These are phyloP conservation scores for Drosophila prosaltans DNA, from an alignment of 1,140 invertebrate species.

Conservation along the genomic window DNA sequence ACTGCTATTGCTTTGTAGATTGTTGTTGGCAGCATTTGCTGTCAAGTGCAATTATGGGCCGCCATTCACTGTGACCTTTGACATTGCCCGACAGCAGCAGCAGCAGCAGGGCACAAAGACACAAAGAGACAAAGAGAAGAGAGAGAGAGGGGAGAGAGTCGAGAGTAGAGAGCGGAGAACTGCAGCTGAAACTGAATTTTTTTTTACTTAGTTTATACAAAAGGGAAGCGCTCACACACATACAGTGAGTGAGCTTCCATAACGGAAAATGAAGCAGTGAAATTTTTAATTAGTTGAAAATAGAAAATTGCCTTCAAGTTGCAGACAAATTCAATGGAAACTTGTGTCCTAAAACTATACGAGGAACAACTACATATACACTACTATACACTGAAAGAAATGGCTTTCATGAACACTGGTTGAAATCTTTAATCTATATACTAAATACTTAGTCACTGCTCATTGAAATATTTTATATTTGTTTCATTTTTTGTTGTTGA, in stretches of 20 bases:
- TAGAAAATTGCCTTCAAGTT: not conserved
- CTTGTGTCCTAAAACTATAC: not conserved
- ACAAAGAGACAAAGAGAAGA: not conserved
- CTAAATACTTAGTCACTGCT: no score
- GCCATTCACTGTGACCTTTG: constrained; percentile 20
- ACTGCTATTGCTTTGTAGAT: constrained; percentile 1
- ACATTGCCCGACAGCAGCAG: constrained; percentile 13
- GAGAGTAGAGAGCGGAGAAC: not conserved
- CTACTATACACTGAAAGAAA: no score
- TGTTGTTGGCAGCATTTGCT: constrained; percentile 15
- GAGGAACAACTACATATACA: no score
- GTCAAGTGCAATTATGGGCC: constrained; percentile 23
- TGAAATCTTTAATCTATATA: no score
- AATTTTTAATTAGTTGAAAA: constrained; percentile 1
- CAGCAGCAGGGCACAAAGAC: not conserved
- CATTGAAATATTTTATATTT: no score
- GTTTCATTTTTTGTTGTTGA: no score
- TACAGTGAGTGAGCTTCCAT: not conserved
- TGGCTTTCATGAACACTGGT: no score
- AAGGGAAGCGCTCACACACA: not conserved
- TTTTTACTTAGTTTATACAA: constrained; percentile 14
- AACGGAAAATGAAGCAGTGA: not conserved
- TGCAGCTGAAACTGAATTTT: constrained; percentile 7
- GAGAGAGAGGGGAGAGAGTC: not conserved
- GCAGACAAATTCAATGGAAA: not conserved